A percentile compares a stretch with the other conserved stretches of the same genome.
phyloP scores from a whole-genome alignment of 2,113 vertebrate genomes.

The Paramisgurnus dabryanus region DNA sequence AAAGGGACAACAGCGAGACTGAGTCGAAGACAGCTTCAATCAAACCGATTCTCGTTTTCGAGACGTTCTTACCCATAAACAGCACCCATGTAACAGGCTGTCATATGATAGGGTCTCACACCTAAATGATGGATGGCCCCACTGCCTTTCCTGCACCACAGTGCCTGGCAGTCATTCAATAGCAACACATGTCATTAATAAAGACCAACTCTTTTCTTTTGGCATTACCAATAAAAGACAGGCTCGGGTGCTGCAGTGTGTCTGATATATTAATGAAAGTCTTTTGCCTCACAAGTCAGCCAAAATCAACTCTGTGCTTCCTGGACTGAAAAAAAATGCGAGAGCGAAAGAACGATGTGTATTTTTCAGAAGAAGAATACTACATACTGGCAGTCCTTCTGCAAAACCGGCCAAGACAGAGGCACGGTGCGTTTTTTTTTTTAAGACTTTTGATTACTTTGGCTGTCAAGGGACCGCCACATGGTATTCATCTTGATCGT shows the following conservation, averaged over 20 bases:
- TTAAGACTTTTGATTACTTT: constrained; percentile 59
- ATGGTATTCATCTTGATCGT: constrained; percentile 58
- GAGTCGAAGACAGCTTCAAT: background rate
- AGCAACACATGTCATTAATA: constrained; percentile 59
- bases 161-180: constrained; percentile 59
- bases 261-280: constrained; percentile 61
- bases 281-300: constrained; percentile 53
- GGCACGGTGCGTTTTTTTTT: constrained; percentile 51
- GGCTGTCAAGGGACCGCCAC: constrained; percentile 50
- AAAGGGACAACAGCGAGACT: background rate
- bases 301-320: constrained; percentile 66
- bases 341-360: constrained; percentile 57
- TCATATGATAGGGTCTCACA: constrained; percentile 57
- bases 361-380: constrained; percentile 58
- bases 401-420: constrained; percentile 55
- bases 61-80: constrained; percentile 43
- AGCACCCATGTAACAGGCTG: constrained; percentile 51
- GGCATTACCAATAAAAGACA: constrained; percentile 48
- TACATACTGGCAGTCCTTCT: constrained; percentile 46
- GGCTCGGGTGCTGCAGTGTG: constrained; percentile 46
- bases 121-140: constrained; percentile 63
- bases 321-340: constrained; percentile 51
- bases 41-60: constrained; percentile 18
- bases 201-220: constrained; percentile 57
- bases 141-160: constrained; percentile 53